Percentiles rank a stretch among this genome's conserved stretches.
Conservation (phyloP, 2,113 vertebrate genomes). For the Tupaia chinensis region DNA sequence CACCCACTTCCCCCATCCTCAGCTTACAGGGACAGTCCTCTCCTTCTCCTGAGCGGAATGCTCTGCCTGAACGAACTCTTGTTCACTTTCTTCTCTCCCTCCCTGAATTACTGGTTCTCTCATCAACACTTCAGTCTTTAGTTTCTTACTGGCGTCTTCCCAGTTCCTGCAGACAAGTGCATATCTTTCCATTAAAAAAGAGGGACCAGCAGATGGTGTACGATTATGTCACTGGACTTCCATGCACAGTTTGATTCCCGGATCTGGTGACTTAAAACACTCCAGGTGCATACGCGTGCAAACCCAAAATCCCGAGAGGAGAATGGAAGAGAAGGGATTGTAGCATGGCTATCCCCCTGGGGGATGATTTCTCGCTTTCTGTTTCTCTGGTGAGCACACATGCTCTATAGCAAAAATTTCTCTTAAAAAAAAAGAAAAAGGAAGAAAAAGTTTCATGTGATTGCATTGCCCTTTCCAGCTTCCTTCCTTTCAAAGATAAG, state of each 20-base stretch:
- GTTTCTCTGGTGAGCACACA: no score
- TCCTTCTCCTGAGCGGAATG: not conserved
- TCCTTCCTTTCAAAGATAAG: not conserved
- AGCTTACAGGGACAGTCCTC: not conserved
- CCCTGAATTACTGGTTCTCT: not conserved
- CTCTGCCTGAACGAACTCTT: not conserved
- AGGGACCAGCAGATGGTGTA: no score
- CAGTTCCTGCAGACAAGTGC: not conserved
- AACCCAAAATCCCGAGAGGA: no score
- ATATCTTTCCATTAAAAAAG: not conserved
- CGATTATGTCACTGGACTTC: no score
- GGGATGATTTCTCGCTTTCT: no score
- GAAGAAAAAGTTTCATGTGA: not conserved
- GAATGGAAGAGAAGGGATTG: no score
- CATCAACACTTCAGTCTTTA: not conserved
- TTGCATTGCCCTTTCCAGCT: not conserved
- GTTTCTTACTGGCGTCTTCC: not conserved
- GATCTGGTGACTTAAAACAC: no score
- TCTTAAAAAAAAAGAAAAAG: no score
- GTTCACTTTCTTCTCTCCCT: not conserved
- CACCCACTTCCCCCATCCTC: not conserved
- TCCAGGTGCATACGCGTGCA: no score
- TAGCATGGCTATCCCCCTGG: no score
- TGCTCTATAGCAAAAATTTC: no score
- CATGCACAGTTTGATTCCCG: no score